Conservation (phyloP, 35 echinoderm and acorn worm species). For the Heliocidaris erythrogramma region DNA sequence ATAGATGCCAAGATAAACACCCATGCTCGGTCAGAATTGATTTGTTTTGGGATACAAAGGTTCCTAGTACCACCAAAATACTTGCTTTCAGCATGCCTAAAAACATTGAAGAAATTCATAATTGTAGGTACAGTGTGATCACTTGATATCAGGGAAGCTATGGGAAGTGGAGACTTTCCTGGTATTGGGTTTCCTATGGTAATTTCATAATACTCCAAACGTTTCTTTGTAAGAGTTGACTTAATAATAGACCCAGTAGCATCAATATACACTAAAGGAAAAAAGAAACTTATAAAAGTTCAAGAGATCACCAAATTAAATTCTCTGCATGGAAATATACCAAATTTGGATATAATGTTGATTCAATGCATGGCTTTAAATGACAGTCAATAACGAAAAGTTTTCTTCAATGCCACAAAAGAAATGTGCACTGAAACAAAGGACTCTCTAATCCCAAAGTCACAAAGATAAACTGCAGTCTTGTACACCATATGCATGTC, state of each 20-base stretch:
- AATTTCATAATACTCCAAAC: background rate
- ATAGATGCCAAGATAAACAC: background rate
- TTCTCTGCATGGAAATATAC: too few species aligned
- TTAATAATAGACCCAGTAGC: background rate
- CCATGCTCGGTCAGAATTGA: constrained; percentile 5
- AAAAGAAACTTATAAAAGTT: too few species aligned
- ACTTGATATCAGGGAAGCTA: background rate
- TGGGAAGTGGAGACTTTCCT: background rate
- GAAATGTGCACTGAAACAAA: too few species aligned
- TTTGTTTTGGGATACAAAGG: constrained; percentile 20
- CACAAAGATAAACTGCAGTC: too few species aligned
- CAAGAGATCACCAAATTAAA: too few species aligned
- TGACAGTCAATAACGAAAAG: too few species aligned
- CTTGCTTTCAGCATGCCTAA: background rate
- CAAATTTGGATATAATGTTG: too few species aligned
- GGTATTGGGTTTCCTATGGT: background rate
- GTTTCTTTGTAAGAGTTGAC: background rate
- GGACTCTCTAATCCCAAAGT: too few species aligned
- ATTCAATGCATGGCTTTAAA: too few species aligned
- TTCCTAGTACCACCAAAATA: background rate
- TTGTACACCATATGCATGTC: too few species aligned
- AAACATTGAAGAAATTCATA: background rate
- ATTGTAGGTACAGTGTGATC: background rate
- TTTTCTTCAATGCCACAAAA: too few species aligned
- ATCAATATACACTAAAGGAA: too few species aligned